phyloP scores from a whole-genome alignment of 2,888 invertebrate genomes.

The Xiphydria camelus region DNA sequence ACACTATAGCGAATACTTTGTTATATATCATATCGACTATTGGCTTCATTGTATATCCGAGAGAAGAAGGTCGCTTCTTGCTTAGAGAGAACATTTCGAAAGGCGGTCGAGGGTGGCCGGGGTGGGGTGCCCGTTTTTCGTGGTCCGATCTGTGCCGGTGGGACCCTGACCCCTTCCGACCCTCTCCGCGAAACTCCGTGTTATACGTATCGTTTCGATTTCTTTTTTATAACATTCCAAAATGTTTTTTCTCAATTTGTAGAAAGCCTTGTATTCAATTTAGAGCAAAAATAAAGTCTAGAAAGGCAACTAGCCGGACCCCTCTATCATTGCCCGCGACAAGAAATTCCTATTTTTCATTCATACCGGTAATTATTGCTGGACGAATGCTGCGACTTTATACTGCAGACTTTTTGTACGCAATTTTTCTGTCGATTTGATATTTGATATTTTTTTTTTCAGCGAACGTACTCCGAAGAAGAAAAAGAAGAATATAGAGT shows the following conservation, averaged over 20 bases:
- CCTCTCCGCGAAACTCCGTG: background rate
- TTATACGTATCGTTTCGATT: constrained; percentile 42
- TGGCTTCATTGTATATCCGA: constrained; percentile 7
- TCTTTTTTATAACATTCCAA: constrained; percentile 52
- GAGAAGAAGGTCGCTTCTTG: constrained; percentile 5
- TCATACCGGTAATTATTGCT: too few relatives aligned
- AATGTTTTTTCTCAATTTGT: constrained; percentile 51
- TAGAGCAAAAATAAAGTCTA: constrained; percentile 58
- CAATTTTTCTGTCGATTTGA: background rate
- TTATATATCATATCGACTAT: constrained; percentile 6
- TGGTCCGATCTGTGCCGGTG: too few relatives aligned
- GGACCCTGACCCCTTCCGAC: background rate
- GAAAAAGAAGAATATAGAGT: too few relatives aligned
- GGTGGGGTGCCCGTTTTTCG: background rate
- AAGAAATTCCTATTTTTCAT: too few relatives aligned
- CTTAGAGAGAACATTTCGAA: constrained; percentile 3
- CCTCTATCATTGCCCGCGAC: too few relatives aligned
- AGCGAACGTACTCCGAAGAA: too few relatives aligned
- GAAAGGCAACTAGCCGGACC: constrained; percentile 50
- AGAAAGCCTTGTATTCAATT: constrained; percentile 56
- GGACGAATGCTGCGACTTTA: too few relatives aligned
- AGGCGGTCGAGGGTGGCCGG: background rate
- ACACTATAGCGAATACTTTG: constrained; percentile 2
- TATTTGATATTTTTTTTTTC: background rate
- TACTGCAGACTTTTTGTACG: too few relatives aligned